A percentile compares a stretch with the other conserved stretches of the same genome.
phyloP scores from a whole-genome alignment of 23 tunicate genomes.

The Diplosoma virens region DNA sequence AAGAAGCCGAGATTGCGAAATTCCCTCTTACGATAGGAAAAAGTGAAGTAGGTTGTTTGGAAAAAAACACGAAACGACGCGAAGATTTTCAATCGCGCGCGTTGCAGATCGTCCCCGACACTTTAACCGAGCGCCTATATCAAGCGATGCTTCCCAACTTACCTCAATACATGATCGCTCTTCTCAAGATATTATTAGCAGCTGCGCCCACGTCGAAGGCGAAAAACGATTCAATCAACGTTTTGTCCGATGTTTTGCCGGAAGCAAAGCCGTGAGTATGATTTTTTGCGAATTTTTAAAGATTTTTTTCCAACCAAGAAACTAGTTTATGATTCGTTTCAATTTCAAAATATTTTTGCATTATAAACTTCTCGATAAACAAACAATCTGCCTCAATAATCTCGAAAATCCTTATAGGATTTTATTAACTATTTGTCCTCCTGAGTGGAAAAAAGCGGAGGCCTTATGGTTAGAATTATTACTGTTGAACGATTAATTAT shows the following conservation, averaged over 20 bases:
- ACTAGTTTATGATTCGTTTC: too few relatives aligned
- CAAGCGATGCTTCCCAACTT: slow-evolving; percentile 79
- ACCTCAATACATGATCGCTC: slow-evolving; percentile 94
- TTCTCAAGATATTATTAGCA: slow-evolving; percentile 95
- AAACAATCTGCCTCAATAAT: too few relatives aligned
- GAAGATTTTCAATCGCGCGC: background rate
- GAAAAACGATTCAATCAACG: slow-evolving; percentile 76
- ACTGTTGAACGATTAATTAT: too few relatives aligned
- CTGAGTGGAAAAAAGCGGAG: too few relatives aligned
- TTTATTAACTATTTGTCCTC: too few relatives aligned
- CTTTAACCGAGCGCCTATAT: slow-evolving; percentile 74
- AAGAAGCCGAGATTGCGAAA: slow-evolving; percentile 58
- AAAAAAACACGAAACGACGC: too few relatives aligned
- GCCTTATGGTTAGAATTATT: too few relatives aligned
- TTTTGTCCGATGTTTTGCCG: slow-evolving; percentile 83
- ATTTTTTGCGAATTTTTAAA: background rate
- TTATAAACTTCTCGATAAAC: too few relatives aligned
- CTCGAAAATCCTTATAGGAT: too few relatives aligned
- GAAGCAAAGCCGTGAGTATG: slow-evolving; percentile 81
- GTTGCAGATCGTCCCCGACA: slow-evolving; percentile 52
- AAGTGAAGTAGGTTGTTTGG: slow-evolving; percentile 45
- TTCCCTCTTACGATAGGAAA: slow-evolving; percentile 73
- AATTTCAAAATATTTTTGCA: too few relatives aligned
- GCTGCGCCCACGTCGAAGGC: slow-evolving; percentile 96
- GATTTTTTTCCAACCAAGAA: too few relatives aligned